A percentile compares a stretch with the other conserved stretches of the same genome.
Conservation (phyloP, 2,113 vertebrate species). For the Atractosteus spatula region DNA sequence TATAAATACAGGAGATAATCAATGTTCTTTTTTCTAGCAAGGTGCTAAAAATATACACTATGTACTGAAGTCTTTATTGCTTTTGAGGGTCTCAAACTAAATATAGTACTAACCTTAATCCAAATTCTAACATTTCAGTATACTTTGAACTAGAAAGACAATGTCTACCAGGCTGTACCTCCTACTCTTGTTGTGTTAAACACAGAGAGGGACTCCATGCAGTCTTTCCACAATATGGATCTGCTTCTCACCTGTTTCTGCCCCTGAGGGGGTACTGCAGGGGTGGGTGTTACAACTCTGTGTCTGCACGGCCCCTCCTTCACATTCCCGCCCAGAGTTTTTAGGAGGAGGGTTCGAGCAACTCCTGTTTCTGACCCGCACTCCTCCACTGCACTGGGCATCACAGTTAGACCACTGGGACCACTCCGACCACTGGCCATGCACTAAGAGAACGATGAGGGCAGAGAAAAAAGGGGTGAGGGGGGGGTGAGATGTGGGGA, state of each 20-base stretch:
- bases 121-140: too few relatives aligned
- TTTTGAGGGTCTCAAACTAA: too few relatives aligned
- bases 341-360: slow-evolving; percentile 82
- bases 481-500: background rate
- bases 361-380: slow-evolving; percentile 61
- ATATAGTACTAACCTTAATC: too few relatives aligned
- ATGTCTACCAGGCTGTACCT: too few relatives aligned
- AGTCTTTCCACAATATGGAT: too few relatives aligned
- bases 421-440: slow-evolving; percentile 79
- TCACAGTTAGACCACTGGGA: slow-evolving; percentile 76
- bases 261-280: slow-evolving; percentile 49
- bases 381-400: slow-evolving; percentile 71
- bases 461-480: background rate
- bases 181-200: too few relatives aligned
- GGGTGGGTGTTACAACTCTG: slow-evolving; percentile 73
- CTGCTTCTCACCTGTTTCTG: slow-evolving; percentile 48
- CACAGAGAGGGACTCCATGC: too few relatives aligned
- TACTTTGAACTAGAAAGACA: too few relatives aligned
- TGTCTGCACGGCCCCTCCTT: slow-evolving; percentile 66
- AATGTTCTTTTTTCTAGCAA: too few relatives aligned
- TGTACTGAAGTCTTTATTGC: too few relatives aligned
- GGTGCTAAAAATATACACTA: too few relatives aligned
- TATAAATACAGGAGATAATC: too few relatives aligned
- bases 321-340: slow-evolving; percentile 73
- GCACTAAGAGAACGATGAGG: slow-evolving; percentile 50